phyloP scores from a whole-genome alignment of 2,797 vertebrate genomes.

The Jordanella pulchra region DNA sequence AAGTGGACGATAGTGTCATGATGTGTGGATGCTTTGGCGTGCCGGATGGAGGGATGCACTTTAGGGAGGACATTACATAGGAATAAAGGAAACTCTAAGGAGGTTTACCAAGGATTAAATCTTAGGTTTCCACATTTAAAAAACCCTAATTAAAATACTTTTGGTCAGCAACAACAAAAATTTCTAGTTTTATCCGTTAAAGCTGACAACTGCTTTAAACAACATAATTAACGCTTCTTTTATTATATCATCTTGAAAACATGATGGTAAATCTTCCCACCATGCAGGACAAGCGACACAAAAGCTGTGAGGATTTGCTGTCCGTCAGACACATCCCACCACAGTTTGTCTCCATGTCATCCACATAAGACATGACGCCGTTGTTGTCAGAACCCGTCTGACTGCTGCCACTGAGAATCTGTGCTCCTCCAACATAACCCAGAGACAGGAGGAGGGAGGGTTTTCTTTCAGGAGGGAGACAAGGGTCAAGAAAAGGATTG shows the following conservation, averaged over 20 bases:
- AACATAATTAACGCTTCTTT: conserved; percentile 6
- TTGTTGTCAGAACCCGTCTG: conserved; percentile 57
- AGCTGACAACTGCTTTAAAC: background rate
- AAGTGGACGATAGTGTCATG: too few species aligned
- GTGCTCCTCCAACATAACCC: conserved; percentile 1
- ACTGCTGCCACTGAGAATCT: conserved; percentile 45
- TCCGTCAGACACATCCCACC: conserved; percentile 46
- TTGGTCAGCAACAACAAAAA: too few species aligned
- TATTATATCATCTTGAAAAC: conserved; percentile 1
- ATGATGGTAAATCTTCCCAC: conserved; percentile 10
- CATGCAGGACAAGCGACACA: conserved; percentile 21
- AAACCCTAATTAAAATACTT: background rate
- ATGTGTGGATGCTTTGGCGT: too few species aligned
- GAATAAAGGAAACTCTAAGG: too few species aligned
- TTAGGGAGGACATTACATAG: too few species aligned
- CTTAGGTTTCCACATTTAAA: too few species aligned
- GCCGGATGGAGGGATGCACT: too few species aligned
- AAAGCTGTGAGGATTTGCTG: conserved; percentile 26
- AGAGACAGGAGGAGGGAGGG: conserved; percentile 17
- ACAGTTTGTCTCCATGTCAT: conserved; percentile 48
- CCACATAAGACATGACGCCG: conserved; percentile 49
- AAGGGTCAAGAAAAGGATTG: conserved; percentile 28
- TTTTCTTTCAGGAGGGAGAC: conserved; percentile 16
- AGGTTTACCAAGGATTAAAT: too few species aligned
- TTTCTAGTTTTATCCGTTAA: background rate